Conservation (phyloP, 2,797 vertebrate genomes). For the Ctenopoma multispine region DNA sequence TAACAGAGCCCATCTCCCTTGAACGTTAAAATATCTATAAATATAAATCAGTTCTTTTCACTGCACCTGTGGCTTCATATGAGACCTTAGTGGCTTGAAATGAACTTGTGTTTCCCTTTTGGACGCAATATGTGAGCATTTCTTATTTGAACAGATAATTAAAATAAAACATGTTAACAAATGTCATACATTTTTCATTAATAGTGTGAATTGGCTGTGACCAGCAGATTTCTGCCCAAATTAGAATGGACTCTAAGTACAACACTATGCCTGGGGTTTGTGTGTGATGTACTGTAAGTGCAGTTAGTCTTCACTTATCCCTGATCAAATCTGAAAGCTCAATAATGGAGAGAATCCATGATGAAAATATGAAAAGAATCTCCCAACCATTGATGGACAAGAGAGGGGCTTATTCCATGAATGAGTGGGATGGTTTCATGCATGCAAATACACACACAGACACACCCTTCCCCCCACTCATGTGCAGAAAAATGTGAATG, state of each 20-base stretch:
- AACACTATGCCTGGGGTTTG: conserved; percentile 2
- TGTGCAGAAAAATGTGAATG: conserved; percentile 77
- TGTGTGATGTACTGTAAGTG: conserved; percentile 25
- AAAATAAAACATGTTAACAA: not conserved
- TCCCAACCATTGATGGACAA: conserved; percentile 1
- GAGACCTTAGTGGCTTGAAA: not conserved
- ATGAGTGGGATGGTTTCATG: conserved; percentile 55
- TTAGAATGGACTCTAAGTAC: conserved; percentile 10
- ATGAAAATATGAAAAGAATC: conserved; percentile 47
- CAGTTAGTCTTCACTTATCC: conserved; percentile 28
- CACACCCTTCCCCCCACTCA: conserved; percentile 63
- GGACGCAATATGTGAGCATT: not conserved
- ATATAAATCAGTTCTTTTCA: no score
- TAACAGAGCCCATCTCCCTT: not conserved
- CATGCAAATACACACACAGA: conserved; percentile 43
- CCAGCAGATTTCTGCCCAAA: conserved; percentile 5
- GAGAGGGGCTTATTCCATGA: conserved; percentile 50
- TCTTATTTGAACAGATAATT: not conserved
- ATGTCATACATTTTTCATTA: conserved; percentile 18
- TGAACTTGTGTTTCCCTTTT: not conserved
- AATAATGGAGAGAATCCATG: conserved; percentile 28
- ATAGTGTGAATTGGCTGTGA: conserved; percentile 1
- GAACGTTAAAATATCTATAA: no score
- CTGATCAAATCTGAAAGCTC: conserved; percentile 33
- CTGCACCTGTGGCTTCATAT: no score